phyloP scores from a whole-genome alignment of 2,888 invertebrate genomes.

The Cinara cedri region DNA sequence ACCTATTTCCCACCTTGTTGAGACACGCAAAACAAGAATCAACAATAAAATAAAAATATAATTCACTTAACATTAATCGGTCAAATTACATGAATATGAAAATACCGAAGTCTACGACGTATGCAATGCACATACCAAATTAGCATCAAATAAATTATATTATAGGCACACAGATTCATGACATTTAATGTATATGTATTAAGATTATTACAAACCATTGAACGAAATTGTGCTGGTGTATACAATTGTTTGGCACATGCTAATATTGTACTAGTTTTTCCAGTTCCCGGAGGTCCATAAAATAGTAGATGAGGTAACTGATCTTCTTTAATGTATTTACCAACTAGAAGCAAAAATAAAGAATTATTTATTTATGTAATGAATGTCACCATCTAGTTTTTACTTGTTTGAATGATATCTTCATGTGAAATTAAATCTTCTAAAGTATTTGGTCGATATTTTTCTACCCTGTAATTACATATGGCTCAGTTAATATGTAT shows the following conservation, averaged over 20 bases:
- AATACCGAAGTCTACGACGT: no score
- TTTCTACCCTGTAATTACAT: conserved; percentile 84
- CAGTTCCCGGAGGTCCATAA: conserved; percentile 98
- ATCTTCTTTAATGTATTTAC: conserved; percentile 86
- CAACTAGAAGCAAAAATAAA: conserved; percentile 68
- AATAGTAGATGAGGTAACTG: conserved; percentile 94
- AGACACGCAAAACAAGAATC: no score
- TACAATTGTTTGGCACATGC: conserved; percentile 94
- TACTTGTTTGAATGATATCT: conserved; percentile 95
- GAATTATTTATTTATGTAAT: conserved; percentile 3
- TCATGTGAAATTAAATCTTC: conserved; percentile 96
- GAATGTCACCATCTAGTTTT: no score
- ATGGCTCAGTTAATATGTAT: conserved; percentile 59
- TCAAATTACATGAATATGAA: no score
- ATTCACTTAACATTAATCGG: no score
- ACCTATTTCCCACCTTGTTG: no score
- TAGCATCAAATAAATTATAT: no score
- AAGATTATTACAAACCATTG: conserved; percentile 77
- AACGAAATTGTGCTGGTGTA: conserved; percentile 84
- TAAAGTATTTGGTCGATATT: conserved; percentile 90
- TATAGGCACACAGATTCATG: no score
- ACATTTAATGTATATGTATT: neutral
- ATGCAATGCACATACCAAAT: no score
- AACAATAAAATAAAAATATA: no score
- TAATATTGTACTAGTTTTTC: conserved; percentile 96